Conservation (phyloP, 1,140 invertebrate genomes). For the Saccostrea echinata region DNA sequence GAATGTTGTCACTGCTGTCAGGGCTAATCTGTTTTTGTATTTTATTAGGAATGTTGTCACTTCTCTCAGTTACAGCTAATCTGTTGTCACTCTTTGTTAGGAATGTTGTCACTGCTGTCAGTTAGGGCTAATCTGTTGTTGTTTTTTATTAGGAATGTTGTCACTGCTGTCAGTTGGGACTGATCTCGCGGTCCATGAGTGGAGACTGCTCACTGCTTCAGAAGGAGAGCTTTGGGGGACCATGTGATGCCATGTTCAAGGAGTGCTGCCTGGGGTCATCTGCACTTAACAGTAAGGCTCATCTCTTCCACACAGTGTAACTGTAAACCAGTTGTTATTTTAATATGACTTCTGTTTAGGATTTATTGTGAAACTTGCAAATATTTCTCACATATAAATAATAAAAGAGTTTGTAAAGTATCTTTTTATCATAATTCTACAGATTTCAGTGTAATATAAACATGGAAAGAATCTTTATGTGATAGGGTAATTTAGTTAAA, state of each 20-base stretch:
- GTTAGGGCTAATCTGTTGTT: conserved; percentile 65
- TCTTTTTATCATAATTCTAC: too few relatives aligned
- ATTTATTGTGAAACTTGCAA: too few relatives aligned
- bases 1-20: conserved; percentile 79
- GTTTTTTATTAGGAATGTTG: conserved; percentile 76
- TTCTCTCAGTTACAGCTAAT: conserved; percentile 65
- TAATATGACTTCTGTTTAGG: too few relatives aligned
- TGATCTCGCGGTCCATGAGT: conserved; percentile 58
- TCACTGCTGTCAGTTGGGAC: conserved; percentile 76
- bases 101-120: conserved; percentile 66
- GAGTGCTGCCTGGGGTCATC: conserved; percentile 69
- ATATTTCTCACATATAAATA: too few relatives aligned
- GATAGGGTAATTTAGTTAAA: too few relatives aligned
- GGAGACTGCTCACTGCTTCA: conserved; percentile 51
- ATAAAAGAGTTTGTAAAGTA: too few relatives aligned
- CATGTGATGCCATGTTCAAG: conserved; percentile 72
- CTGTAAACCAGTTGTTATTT: too few relatives aligned
- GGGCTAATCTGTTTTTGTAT: background rate
- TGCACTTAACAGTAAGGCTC: background rate
- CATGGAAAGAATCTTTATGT: too few relatives aligned
- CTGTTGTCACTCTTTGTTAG: conserved; percentile 61
- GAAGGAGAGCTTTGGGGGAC: conserved; percentile 69
- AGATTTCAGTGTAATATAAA: too few relatives aligned
- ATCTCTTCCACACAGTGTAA: background rate
- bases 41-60: background rate